Evolutionary conservation across 2,888 invertebrate genomes (phyloP), one percentile per base, ranked within the genome.

Genomic region (Melinaea marsaeus): DNA sequence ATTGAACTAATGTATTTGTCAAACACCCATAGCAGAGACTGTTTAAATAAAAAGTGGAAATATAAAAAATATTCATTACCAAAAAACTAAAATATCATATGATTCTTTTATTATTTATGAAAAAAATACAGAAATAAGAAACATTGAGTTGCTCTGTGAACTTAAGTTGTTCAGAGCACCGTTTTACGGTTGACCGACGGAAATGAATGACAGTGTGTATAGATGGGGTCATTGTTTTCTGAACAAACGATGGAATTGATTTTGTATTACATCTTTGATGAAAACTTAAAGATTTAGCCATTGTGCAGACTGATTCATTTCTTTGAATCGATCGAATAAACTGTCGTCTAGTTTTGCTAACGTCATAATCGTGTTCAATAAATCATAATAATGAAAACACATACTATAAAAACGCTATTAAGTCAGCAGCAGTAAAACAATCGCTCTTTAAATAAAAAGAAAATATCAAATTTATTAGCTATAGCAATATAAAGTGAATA

Each of bases 161-260:
- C 64, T 69, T 69, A 66, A 69, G 71, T 67, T 70, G 71, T 70
- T 65, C 51, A 51, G 60, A 67, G 63, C 60, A 64, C 62, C 64
- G 67, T 66, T 68, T 66, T 64, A 70, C 72, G 71, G 69, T 69
- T 71, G 72, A 72, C 70, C 69, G 68, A 61, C 60, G 69, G 55
- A 68, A 65, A 70, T 67, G 64, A 72, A 71, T 72, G 71, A 72
- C 71, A 72, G 71, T 64, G 69, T 71, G 22, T 22, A 22, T 22
- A 22, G 22, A 71, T 73, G 76, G 77, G 79, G 83, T 83, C 86
- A 85, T 83, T 84, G 83, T 79, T 80, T 80, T 78, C 75, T 78
- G 78, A 77, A 79, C 74, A 72, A 73, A 76, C 79, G 79, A 87
- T 86, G 86, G 86, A 85, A 86, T 85, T 86, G 85, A 84, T 67